Percentiles rank a stretch among this genome's conserved stretches.
phyloP scores from a whole-genome alignment of 2,888 invertebrate genomes.

The Tuta absoluta region DNA sequence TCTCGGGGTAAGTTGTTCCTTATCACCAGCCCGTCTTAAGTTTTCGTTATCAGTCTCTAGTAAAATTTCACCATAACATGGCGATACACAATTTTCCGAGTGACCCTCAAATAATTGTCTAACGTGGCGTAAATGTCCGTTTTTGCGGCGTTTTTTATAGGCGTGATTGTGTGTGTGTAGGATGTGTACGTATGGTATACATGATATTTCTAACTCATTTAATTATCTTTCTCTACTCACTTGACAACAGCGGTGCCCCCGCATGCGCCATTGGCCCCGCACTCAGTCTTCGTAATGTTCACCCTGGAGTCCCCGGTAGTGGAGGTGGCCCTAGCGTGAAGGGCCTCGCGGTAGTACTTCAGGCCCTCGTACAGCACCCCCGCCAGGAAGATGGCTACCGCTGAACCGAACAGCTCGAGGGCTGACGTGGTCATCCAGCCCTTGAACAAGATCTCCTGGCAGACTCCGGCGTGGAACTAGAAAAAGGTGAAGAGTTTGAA shows the following conservation, averaged over 20 bases:
- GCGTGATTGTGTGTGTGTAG: no score
- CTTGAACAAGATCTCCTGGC: slow-evolving; percentile 89
- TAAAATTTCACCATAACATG: no score
- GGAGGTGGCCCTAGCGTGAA: slow-evolving; percentile 58
- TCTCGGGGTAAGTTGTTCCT: no score
- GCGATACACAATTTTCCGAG: no score
- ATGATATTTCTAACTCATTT: no score
- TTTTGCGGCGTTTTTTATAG: no score
- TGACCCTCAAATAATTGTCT: no score
- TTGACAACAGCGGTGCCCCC: slow-evolving; percentile 65
- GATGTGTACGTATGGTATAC: no score
- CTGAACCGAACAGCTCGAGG: slow-evolving; percentile 91
- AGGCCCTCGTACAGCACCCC: slow-evolving; percentile 97
- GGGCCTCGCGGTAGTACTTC: slow-evolving; percentile 87
- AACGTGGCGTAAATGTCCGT: no score
- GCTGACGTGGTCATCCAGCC: slow-evolving; percentile 88
- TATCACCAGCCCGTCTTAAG: no score
- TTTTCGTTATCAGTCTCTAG: no score
- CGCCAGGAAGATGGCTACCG: slow-evolving; percentile 93
- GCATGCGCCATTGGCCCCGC: slow-evolving; percentile 64
- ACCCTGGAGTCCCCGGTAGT: slow-evolving; percentile 66
- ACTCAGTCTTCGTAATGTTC: slow-evolving; percentile 76
- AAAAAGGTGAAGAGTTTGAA: slow-evolving; percentile 45
- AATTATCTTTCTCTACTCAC: no score
- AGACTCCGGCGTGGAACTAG: slow-evolving; percentile 90